These are phyloP conservation scores for Anthoptus insignis DNA, from an alignment of 2,888 invertebrate genomes.

Conservation along the genomic window DNA sequence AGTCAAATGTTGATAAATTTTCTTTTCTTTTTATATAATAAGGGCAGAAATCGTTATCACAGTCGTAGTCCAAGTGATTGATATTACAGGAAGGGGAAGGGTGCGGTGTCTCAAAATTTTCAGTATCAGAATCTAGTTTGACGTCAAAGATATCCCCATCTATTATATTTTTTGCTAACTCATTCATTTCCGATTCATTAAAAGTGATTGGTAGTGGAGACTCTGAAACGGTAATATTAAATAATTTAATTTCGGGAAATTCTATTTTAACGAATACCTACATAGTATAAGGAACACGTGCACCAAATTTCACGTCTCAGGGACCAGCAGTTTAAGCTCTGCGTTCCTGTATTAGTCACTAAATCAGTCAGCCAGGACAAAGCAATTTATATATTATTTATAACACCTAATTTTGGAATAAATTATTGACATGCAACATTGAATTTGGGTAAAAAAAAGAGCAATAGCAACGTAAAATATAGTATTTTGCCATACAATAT, in stretches of 20 bases:
- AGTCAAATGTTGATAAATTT: neutral
- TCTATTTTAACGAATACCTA: neutral
- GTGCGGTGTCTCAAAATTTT: neutral
- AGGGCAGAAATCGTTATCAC: neutral
- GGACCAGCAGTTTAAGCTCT: too few relatives aligned
- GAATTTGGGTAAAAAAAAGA: neutral
- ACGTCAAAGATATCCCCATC: neutral
- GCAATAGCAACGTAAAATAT: constrained; percentile 8
- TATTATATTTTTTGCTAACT: neutral
- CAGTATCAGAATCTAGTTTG: neutral
- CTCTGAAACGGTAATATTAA: too few relatives aligned
- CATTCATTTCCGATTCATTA: too few relatives aligned
- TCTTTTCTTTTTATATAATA: neutral
- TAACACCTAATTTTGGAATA: neutral
- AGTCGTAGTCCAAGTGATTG: neutral
- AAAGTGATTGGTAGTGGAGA: too few relatives aligned
- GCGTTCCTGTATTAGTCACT: neutral
- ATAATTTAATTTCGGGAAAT: too few relatives aligned
- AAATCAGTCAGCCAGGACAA: neutral
- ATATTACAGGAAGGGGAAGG: neutral
- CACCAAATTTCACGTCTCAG: neutral
- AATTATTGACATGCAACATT: neutral
- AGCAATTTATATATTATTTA: neutral
- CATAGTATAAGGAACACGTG: neutral
- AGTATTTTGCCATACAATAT: constrained; percentile 15